Evolutionary conservation across 2,113 vertebrate genomes (phyloP), one percentile per base, ranked within the genome.

Genomic region (Barbus barbus): DNA sequence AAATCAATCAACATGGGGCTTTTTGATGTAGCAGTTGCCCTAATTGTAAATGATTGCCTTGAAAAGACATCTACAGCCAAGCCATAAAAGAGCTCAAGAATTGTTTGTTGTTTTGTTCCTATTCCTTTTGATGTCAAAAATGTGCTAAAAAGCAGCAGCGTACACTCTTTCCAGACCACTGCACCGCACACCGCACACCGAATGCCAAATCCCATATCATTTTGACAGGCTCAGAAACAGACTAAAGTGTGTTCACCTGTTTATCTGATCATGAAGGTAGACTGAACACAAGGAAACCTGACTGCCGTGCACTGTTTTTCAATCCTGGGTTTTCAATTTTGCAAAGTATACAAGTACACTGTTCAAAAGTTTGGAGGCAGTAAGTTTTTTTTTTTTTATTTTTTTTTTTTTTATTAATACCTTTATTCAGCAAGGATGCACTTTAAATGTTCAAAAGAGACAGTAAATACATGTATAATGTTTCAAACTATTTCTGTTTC

Each of bases 31-130:
- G 44, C 71, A 82, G 20, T 78, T 9, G 1, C 63, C 51, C 36
- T 79, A 84, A 84, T 84, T 84, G 33, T 84, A 79, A 78, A 78
- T 33, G 48, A 65, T 73, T 86, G 82, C 67, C 13, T 81, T 24
- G 56, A 76, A 78, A 72, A 83, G 31, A 74, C 77, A 72, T 77
- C 61, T 78, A 31, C 75, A 48, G 60, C 63, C 56, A 74, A 60
- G 36, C 46, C 63, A 82, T 75, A 67, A 73, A 84, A 72, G 44
- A 71, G 31, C 74, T 76, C 20, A 75, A 82, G 81, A 71, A 63
- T 87, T 28, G 51, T 60, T 73, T 46, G 24, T 82, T 67, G 78
- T 81, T 84, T 75, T 81, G 75, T 73, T 75, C 14, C 51, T 44
- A 28, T 33, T 61, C 44, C 26, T 16, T 85, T 83, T 77, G 72